Conservation (phyloP, 2,113 vertebrate species). For the Synchiropus splendidus region DNA sequence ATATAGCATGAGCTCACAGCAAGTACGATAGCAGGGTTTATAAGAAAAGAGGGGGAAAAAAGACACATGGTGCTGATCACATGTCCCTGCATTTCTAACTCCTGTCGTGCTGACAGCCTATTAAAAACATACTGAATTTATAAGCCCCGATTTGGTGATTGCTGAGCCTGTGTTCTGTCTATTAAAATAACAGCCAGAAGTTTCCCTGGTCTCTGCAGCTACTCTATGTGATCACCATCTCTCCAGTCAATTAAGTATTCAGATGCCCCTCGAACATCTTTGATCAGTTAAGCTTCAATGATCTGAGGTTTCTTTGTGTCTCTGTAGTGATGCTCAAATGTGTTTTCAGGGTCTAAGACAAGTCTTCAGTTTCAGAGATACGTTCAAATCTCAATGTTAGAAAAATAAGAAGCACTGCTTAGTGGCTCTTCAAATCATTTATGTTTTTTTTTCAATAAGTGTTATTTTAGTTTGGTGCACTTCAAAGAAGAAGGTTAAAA, state of each 20-base stretch:
- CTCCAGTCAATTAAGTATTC: constrained; percentile 59
- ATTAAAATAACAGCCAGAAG: constrained; percentile 73
- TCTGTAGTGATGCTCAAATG: background rate
- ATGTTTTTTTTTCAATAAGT: too few species aligned
- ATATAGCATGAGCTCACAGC: constrained; percentile 6
- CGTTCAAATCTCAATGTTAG: too few species aligned
- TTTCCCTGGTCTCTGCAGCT: constrained; percentile 9
- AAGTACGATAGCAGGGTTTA: too few species aligned
- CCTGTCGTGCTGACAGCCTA: constrained; percentile 45
- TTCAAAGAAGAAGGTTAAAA: too few species aligned
- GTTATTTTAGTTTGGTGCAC: too few species aligned
- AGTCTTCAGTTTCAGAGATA: too few species aligned
- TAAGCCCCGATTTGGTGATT: constrained; percentile 63
- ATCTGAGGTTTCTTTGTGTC: constrained; percentile 24
- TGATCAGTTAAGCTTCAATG: constrained; percentile 24
- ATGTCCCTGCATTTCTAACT: constrained; percentile 32
- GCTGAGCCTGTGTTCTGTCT: constrained; percentile 65
- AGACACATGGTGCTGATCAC: constrained; percentile 15
- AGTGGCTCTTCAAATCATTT: too few species aligned
- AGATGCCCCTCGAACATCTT: constrained; percentile 57
- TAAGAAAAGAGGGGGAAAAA: too few species aligned
- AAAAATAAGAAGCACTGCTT: too few species aligned
- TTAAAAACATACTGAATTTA: constrained; percentile 63
- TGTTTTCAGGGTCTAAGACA: too few species aligned
- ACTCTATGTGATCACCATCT: constrained; percentile 49